Percentiles rank a stretch among this genome's conserved stretches.
Conservation (phyloP, 2,888 invertebrate species). For the Heteropelma amictum region DNA sequence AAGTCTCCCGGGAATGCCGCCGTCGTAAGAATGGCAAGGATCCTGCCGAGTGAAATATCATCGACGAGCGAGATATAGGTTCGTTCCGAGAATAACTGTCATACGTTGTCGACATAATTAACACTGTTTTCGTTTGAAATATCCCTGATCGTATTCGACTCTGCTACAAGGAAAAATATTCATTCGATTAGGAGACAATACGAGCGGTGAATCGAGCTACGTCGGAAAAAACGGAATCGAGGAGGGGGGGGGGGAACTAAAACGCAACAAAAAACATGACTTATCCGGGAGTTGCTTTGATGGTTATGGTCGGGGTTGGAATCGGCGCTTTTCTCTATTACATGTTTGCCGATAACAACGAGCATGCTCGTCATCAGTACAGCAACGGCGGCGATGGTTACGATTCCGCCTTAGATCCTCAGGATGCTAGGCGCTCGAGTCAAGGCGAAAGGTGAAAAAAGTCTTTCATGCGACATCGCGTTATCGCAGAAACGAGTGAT, state of each 20-base stretch:
- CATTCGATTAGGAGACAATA: no score
- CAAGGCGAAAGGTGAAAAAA: slow-evolving; percentile 12
- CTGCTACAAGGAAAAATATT: no score
- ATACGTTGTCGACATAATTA: no score
- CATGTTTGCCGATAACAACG: slow-evolving; percentile 56
- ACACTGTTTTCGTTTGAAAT: no score
- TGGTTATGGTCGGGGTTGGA: slow-evolving; percentile 61
- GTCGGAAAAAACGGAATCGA: not conserved
- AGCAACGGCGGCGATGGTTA: slow-evolving; percentile 5
- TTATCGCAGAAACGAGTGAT: no score
- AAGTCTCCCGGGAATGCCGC: not conserved
- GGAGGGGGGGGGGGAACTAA: not conserved
- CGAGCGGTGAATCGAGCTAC: not conserved
- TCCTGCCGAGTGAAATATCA: slow-evolving; percentile 21
- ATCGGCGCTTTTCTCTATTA: slow-evolving; percentile 64
- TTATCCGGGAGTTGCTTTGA: slow-evolving; percentile 62
- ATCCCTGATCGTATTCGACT: no score
- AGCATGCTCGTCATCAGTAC: slow-evolving; percentile 44
- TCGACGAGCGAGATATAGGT: slow-evolving; percentile 3
- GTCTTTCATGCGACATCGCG: not conserved
- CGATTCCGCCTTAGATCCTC: not conserved
- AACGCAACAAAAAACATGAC: slow-evolving; percentile 52
- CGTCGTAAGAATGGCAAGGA: not conserved
- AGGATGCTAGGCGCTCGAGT: not conserved
- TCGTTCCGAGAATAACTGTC: not conserved